These are phyloP conservation scores for Drosophila rellima DNA, from an alignment of 2,888 invertebrate genomes.

Conservation along the genomic window DNA sequence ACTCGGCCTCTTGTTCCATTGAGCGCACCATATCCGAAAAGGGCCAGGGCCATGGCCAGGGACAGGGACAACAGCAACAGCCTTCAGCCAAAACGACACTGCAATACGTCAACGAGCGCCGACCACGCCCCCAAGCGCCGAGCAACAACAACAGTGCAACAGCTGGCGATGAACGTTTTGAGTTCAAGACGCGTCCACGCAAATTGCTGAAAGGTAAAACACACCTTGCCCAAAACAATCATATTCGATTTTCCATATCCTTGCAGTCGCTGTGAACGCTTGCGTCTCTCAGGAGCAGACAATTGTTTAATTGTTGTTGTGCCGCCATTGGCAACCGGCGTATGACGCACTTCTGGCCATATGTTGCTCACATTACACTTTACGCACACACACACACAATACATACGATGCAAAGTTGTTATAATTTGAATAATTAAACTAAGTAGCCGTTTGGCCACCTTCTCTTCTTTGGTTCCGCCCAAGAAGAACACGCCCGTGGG, in stretches of 20 bases:
- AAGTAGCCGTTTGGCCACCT: conserved; percentile 16
- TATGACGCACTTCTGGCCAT: conserved; percentile 61
- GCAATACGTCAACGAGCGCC: conserved; percentile 84
- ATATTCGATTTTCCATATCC: conserved; percentile 1
- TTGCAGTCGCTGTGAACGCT: conserved; percentile 70
- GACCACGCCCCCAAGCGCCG: conserved; percentile 79
- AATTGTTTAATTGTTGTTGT: conserved; percentile 1
- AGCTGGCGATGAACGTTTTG: conserved; percentile 83
- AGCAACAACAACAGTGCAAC: conserved; percentile 45
- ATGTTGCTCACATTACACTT: conserved; percentile 41
- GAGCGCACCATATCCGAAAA: conserved; percentile 85
- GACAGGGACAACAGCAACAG: conserved; percentile 41
- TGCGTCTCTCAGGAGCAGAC: conserved; percentile 11
- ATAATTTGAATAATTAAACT: conserved; percentile 68
- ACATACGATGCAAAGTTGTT: conserved; percentile 17
- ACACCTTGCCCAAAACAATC: background rate
- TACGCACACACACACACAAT: conserved; percentile 41
- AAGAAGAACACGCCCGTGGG: conserved; percentile 6
- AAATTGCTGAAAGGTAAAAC: conserved; percentile 85
- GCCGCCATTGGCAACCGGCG: background rate
- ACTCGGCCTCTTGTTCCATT: conserved; percentile 85
- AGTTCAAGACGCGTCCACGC: conserved; percentile 84
- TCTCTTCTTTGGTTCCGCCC: background rate
- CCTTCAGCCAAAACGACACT: conserved; percentile 80
- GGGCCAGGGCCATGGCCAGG: conserved; percentile 58